Evolutionary conservation across 2,888 invertebrate species (phyloP).

Genomic region (Harpagoxenus sublaevis): DNA sequence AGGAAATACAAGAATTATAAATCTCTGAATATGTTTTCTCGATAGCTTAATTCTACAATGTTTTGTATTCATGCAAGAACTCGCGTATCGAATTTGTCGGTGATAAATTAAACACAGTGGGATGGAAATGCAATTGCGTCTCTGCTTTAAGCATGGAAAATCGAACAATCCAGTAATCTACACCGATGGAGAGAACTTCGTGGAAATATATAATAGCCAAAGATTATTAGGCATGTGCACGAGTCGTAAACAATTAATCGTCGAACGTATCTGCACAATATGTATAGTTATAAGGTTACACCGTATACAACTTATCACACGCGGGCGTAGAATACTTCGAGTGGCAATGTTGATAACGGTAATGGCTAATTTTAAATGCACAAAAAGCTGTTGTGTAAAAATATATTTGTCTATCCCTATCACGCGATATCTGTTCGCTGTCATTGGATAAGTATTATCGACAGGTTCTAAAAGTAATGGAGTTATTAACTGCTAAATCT

Average conservation of each 20-base stretch:
- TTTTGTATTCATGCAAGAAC: background rate
- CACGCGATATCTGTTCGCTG: background rate
- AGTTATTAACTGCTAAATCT: background rate
- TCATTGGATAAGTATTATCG: constrained; percentile 33
- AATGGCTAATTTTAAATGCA: constrained; percentile 1
- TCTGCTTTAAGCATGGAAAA: background rate
- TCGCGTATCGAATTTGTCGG: constrained; percentile 4
- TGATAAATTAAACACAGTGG: constrained; percentile 7
- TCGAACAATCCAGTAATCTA: constrained; percentile 13
- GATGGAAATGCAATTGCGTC: constrained; percentile 15
- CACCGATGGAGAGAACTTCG: background rate
- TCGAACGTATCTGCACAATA: background rate
- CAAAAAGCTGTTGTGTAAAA: constrained; percentile 3
- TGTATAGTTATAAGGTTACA: background rate
- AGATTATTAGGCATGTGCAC: constrained; percentile 1
- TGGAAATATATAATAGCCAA: background rate
- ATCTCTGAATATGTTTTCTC: background rate
- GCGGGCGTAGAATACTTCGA: background rate
- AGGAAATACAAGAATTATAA: background rate
- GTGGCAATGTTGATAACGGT: background rate
- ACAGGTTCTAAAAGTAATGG: background rate
- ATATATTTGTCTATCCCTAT: constrained; percentile 25
- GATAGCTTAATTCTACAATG: background rate
- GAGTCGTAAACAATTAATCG: background rate
- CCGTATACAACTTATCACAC: background rate